These are phyloP conservation scores for Albula glossodonta DNA, from an alignment of 2,113 vertebrate species.

Conservation along the genomic window DNA sequence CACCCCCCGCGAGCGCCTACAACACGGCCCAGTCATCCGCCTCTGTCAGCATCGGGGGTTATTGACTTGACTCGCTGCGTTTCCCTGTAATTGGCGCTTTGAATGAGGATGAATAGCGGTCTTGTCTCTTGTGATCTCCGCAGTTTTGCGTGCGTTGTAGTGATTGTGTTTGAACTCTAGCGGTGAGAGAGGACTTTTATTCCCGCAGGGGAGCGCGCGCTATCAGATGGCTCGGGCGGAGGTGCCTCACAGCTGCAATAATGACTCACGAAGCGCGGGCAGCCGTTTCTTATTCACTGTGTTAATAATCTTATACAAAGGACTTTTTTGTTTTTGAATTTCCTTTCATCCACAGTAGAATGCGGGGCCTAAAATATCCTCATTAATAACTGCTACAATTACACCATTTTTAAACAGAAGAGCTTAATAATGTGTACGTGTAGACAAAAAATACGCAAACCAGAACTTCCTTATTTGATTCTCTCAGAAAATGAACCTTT, in stretches of 20 bases:
- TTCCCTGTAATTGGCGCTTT: constrained; percentile 8
- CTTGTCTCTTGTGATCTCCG: constrained; percentile 31
- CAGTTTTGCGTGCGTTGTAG: neutral
- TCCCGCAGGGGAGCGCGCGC: constrained; percentile 54
- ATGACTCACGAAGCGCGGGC: constrained; percentile 50
- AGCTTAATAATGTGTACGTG: constrained; percentile 21
- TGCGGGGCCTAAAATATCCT: constrained; percentile 41
- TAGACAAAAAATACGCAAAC: constrained; percentile 7
- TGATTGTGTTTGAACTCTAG: constrained; percentile 50
- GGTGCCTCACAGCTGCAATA: constrained; percentile 56
- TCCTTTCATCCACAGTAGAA: constrained; percentile 38
- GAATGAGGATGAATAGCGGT: constrained; percentile 15
- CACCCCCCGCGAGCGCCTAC: neutral
- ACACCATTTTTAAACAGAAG: constrained; percentile 29
- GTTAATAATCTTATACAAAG: constrained; percentile 46
- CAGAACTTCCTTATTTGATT: constrained; percentile 18
- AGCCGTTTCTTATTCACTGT: constrained; percentile 43
- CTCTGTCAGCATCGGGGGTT: neutral
- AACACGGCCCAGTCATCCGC: neutral
- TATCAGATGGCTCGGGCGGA: constrained; percentile 57
- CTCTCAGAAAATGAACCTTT: neutral
- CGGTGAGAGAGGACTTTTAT: constrained; percentile 53
- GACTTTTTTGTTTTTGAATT: constrained; percentile 34
- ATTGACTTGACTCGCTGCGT: neutral
- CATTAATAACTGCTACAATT: constrained; percentile 34